Base-by-base conservation (phyloP, 2,797 vertebrate species). In the Megalops cyprinoides region DNA sequence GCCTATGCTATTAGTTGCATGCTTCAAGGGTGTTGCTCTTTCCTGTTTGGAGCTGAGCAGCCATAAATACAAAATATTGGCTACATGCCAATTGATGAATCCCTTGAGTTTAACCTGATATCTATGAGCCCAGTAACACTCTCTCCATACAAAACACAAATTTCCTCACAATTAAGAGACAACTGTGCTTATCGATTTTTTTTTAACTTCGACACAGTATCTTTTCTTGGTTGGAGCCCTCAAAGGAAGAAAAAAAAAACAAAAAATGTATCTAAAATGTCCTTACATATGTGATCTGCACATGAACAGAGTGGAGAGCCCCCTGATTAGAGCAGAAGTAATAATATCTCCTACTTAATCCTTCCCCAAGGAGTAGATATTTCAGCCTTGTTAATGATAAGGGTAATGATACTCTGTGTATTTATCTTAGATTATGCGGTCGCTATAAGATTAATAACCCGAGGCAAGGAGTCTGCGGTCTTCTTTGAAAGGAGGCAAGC, bases 401-500 rank as follows among this genome's bases (percentile, higher is more conserved):
- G 87, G 91, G 91, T 94, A 94, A 93, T 95, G 90, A 94, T 94
- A 92, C 93, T 91, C 84, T 82, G 77, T 88, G 92, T 95, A 91
- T 96, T 97, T 96, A 94, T 95, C 91, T 91, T 91, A 89, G 94
- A 96, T 96, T 95, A 96, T 94, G 93, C 83, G 92, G 92, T 94
- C 77, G 92, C 94, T 94, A 93, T 93, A 94, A 95, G 93, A 96
- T 95, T 93, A 95, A 95, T 96, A 93, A 93, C 94, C 94, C 89
- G 89, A 92, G 95, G 93, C 93, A 87, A 89, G 87, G 93, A 94
- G 94, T 95, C 94, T 95, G 91, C 81, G 92, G 96, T 94, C 94
- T 93, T 92, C 94, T 96, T 94, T 97, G 94, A 96, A 96, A 91
- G 87, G 91, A 93, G 95, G 91, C 97, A 94, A 97, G 98, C 94